Evolutionary conservation across 2,888 invertebrate species (phyloP), one percentile per base, ranked within the genome.

Genomic region (Drosophila macrospina): DNA sequence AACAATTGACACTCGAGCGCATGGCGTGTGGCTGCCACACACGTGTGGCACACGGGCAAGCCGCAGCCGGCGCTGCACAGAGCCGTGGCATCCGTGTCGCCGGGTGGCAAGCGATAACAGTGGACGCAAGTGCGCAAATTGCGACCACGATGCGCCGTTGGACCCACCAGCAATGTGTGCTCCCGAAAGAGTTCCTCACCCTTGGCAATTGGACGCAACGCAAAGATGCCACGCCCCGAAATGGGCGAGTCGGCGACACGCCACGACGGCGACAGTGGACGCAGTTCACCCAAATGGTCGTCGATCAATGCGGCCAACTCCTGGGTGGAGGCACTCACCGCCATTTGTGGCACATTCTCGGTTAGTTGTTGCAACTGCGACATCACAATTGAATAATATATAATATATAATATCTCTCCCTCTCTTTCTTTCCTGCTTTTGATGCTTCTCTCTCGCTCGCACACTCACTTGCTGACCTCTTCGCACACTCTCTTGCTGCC

Each of bases 141-240:
- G 13, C 93, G 90, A 47, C 91, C 91, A 26, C 91, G 91, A 59
- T 93, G 93, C 45, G 94, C 93, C 32, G 95, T 94, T 0, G 96
- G 96, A 0, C 97, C 96, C 51, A 94, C 91, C 57, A 96, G 93
- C 39, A 97, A 90, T 0, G 97, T 95, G 56, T 92, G 93, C 90
- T 97, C 97, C 7, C 94, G 93, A 81, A 95, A 96, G 32, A 97
- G 94, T 41, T 95, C 91, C 91, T 96, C 96, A 28, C 96, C 96
- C 6, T 93, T 87, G 52, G 91, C 88, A 37, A 96, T 94, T 82
- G 95, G 94, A 63, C 94, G 93, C 0, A 91, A 93, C 2, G 96
- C 95, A 77, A 96, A 93, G 6, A 97, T 88, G 7, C 96, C 96
- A 30, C 96, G 94, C 5, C 96, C 96, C 48, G 95, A 94, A 3